Conservation (phyloP, 2,888 invertebrate genomes). For the Heteromyza rotundicornis region DNA sequence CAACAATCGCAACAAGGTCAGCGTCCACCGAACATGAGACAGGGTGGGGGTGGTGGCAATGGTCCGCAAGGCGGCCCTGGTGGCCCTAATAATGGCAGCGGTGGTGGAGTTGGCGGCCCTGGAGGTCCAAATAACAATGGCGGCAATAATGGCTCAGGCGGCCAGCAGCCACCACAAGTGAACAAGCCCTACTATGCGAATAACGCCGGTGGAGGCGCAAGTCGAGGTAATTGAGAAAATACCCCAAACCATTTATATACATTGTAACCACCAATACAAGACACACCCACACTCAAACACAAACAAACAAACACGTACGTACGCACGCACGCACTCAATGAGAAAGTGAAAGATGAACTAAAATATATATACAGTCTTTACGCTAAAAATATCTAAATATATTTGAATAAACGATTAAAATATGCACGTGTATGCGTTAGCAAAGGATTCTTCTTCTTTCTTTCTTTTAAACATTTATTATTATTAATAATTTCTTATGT, state of each 20-base stretch:
- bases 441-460: too few relatives aligned
- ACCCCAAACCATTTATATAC: neutral
- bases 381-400: neutral
- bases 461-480: too few relatives aligned
- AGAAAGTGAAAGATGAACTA: neutral
- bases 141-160: constrained; percentile 38
- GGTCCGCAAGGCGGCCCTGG: constrained; percentile 8
- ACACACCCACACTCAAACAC: constrained; percentile 16
- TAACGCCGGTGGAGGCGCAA: constrained; percentile 40
- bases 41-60: constrained; percentile 38
- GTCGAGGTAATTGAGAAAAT: constrained; percentile 55
- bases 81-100: constrained; percentile 9
- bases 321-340: neutral
- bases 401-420: neutral
- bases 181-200: constrained; percentile 60
- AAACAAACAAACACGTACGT: constrained; percentile 7
- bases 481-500: too few relatives aligned
- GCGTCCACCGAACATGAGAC: constrained; percentile 48
- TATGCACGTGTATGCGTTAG: constrained; percentile 13
- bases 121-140: constrained; percentile 29
- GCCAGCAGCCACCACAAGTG: constrained; percentile 45
- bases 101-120: constrained; percentile 18
- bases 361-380: neutral
- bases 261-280: neutral
- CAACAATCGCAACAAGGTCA: constrained; percentile 46